Base-by-base conservation (phyloP, 1,140 invertebrate species). In the Bemisia tabaci region DNA sequence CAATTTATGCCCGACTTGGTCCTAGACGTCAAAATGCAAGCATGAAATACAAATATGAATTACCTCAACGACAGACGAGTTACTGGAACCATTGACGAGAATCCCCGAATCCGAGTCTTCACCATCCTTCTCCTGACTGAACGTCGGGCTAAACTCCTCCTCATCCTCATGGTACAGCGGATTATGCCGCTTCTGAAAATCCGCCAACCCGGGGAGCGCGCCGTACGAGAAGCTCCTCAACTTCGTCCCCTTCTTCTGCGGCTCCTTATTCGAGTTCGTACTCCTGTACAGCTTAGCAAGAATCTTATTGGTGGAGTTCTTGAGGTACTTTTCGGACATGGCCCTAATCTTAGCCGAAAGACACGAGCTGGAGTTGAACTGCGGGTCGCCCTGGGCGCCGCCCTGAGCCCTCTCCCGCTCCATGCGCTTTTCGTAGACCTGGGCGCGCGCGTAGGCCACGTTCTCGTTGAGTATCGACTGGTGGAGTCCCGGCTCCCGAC, bases 91-190 rank as follows among this genome's bases (percentile, higher is more conserved):
- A 71, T 87, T 88, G 68, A 88, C 84, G 72, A 89, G 76, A 68
- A 90, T 90, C 12, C 87, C 87, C 25, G 86, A 88, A 74, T 90
- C 87, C 60, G 84, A 84, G 73, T 89, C 87, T 73, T 87, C 85
- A 65, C 58, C 60, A 21, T 59, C 39, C 62, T 63, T 70, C 67
- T 12, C 26, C 67, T 12, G 22, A 58, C 22, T 27, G 64, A 59
- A 64, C 59, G 1, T 33, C 63, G 12, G 60, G 60, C 17, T 63
- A 25, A 22, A 25, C 60, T 65, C 33, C 12, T 70, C 70, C 27
- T 71, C 70, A 60, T 71, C 79, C 64, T 84, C 82, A 67, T 82
- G 79, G 70, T 80, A 84, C 12, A 84, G 75, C n/a, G 82, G 80
- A 73, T 79, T 80, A 66, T 83, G 83, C 67, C 81, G 82, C 69